A percentile compares a stretch with the other conserved stretches of the same genome.
Evolutionary conservation across 2,113 vertebrate species (phyloP).

Genomic region (Arizona elegans): DNA sequence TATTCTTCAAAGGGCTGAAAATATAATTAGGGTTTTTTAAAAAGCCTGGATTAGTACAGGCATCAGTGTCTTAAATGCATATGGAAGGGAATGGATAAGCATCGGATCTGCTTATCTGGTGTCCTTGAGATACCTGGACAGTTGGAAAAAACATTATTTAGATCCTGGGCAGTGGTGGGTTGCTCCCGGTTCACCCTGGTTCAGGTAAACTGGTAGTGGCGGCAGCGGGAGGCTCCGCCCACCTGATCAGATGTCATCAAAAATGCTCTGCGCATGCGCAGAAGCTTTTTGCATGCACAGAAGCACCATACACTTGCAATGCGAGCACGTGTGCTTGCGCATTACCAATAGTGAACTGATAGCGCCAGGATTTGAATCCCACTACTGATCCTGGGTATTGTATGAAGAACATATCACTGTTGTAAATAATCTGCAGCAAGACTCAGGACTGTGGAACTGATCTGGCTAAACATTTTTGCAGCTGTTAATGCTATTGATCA

Average conservation of each 20-base stretch:
- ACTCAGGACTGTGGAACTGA: neutral
- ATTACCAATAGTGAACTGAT: no score
- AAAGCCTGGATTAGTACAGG: neutral
- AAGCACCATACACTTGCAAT: no score
- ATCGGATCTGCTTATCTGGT: neutral
- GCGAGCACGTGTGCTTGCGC: no score
- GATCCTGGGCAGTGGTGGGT: neutral
- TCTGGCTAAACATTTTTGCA: neutral
- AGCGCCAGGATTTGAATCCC: no score
- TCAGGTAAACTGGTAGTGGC: no score
- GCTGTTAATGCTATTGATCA: neutral
- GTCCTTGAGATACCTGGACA: neutral
- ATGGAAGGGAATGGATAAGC: neutral
- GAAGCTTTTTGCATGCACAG: no score
- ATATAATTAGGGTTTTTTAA: neutral
- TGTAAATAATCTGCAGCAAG: neutral
- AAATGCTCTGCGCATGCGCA: no score
- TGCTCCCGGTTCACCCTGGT: no score
- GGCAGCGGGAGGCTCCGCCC: no score
- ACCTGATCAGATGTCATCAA: no score
- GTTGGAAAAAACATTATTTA: neutral
- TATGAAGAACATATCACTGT: neutral
- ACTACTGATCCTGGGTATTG: neutral
- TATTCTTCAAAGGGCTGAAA: neutral
- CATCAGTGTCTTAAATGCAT: neutral